Evolutionary conservation across 1,140 invertebrate species (phyloP), one percentile per base, ranked within the genome.

Genomic region (Helicoverpa armigera): DNA sequence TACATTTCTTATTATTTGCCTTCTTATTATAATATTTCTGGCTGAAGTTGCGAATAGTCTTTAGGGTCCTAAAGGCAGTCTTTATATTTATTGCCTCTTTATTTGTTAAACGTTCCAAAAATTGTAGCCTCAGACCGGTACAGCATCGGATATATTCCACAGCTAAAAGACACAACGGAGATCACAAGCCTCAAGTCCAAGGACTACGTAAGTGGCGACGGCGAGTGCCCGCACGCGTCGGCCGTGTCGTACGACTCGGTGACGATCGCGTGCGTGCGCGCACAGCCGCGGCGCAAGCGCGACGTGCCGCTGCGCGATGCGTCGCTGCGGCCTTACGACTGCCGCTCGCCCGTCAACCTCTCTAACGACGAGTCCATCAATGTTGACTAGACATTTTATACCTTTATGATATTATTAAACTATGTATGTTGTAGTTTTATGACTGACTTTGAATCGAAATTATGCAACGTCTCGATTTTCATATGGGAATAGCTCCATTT

Each of bases 151-250:
- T 11, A 23, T n/a, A 78, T 58, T 70, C 14, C 29, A 23, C 82
- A 91, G 90, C 76, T 90, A 10, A 89, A 87, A 77, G 87, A 90
- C 67, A 54, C 82, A 1, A 51, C 84, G 10, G 84, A 86, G 18
- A 65, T 80, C 14, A 80, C 79, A 5, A 77, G 67, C 23, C 18
- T 74, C 0, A 83, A 86, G 29, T 65, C 70, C 10, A 70, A 83
- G 18, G 83, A 83, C 13, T 79, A 73, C 18, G 72, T 83, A 73
- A 83, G 82, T 72, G 79, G 78, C 50, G 82, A 86, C 50, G 65
- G 79, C 4, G 86, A 86, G 14, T 70, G 63, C 9, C 58, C 67
- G 1, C 82, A 58, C 13, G 79, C 69, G n/a, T 75, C 86, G n/a
- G 35, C 75, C 11, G n/a, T 13, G 48, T 85, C 86, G 0, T 83